Conservation (phyloP, 2,113 vertebrate genomes). For the Aix galericulata region DNA sequence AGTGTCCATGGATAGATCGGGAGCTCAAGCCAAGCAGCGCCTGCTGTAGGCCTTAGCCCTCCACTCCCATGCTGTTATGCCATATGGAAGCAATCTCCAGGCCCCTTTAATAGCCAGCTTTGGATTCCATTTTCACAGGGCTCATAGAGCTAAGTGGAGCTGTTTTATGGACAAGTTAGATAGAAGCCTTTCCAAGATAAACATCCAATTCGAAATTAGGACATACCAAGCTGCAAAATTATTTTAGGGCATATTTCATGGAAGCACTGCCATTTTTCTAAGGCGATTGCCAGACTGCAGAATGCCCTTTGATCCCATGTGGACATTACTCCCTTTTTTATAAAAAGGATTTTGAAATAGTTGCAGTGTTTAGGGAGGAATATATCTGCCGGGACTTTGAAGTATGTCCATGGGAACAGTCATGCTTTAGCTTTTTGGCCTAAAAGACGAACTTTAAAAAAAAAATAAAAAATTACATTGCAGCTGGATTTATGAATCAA, state of each 20-base stretch:
- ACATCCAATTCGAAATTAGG: constrained; percentile 90
- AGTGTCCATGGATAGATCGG: constrained; percentile 91
- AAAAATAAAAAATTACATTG: background rate
- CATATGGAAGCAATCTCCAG: constrained; percentile 99
- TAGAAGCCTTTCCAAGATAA: constrained; percentile 99
- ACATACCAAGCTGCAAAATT: constrained; percentile 84
- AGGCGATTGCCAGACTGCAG: constrained; percentile 89
- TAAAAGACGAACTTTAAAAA: constrained; percentile 64
- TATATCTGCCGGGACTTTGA: constrained; percentile 80
- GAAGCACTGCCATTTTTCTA: constrained; percentile 88
- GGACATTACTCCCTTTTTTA: constrained; percentile 85
- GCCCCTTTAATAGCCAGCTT: constrained; percentile 94
- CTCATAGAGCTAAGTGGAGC: constrained; percentile 96
- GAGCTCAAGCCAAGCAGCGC: constrained; percentile 90
- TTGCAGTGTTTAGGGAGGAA: constrained; percentile 80
- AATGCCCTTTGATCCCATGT: constrained; percentile 89
- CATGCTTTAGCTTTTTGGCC: constrained; percentile 70
- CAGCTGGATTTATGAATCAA: constrained; percentile 73
- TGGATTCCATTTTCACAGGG: constrained; percentile 96
- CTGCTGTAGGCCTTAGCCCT: constrained; percentile 84
- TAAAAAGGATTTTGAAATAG: constrained; percentile 81
- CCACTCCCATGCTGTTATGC: constrained; percentile 94
- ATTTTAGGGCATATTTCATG: constrained; percentile 94
- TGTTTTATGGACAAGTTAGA: constrained; percentile 98
- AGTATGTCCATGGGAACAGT: constrained; percentile 79